These are phyloP conservation scores for Tridacna gigas DNA, from an alignment of 2,888 invertebrate genomes.

Conservation along the genomic window DNA sequence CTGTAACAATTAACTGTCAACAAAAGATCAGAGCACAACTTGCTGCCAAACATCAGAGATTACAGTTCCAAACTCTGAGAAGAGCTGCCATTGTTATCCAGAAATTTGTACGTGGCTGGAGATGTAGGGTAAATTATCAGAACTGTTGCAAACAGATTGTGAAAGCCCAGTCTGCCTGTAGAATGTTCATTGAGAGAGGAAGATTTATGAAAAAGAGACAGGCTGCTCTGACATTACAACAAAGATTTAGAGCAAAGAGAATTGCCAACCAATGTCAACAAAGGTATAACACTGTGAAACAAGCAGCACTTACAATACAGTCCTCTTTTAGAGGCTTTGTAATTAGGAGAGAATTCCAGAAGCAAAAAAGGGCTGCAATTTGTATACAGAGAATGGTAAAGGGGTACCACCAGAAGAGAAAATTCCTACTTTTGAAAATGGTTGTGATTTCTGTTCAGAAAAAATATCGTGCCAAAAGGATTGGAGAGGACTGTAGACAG, in stretches of 20 bases:
- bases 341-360: slow-evolving; percentile 44
- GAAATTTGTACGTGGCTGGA: slow-evolving; percentile 2
- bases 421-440: slow-evolving; percentile 23
- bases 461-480: slow-evolving; percentile 29
- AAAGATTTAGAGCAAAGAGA: slow-evolving; percentile 31
- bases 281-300: not conserved
- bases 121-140: slow-evolving; percentile 1
- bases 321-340: slow-evolving; percentile 51
- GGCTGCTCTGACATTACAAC: slow-evolving; percentile 58
- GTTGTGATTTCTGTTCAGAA: slow-evolving; percentile 64
- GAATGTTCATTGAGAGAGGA: slow-evolving; percentile 33
- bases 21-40: slow-evolving; percentile 43
- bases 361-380: slow-evolving; percentile 45
- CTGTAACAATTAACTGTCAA: slow-evolving; percentile 43
- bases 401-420: slow-evolving; percentile 18
- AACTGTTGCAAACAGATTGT: not conserved
- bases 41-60: slow-evolving; percentile 10
- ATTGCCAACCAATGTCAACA: not conserved
- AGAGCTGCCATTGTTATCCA: slow-evolving; percentile 18
- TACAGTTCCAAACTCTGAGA: slow-evolving; percentile 23
- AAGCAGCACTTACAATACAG: slow-evolving; percentile 66
- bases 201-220: slow-evolving; percentile 35
- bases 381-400: slow-evolving; percentile 56
- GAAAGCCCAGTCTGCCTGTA: slow-evolving; percentile 12
- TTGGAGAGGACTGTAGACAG: slow-evolving; percentile 21